These are phyloP conservation scores for Daboia siamensis DNA, from an alignment of 2,113 vertebrate genomes.

Conservation along the genomic window DNA sequence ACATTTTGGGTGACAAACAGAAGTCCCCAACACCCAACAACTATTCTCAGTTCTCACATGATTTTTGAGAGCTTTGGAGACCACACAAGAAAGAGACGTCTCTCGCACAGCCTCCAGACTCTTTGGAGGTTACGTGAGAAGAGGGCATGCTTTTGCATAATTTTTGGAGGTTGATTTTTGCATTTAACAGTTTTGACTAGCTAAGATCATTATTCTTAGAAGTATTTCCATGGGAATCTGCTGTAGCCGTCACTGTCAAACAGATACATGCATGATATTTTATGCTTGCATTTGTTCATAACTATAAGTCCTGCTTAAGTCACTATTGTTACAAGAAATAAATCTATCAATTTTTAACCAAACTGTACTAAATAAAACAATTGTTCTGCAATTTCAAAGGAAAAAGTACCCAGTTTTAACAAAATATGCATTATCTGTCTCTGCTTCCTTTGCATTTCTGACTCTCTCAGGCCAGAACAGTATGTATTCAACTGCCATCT, in stretches of 20 bases:
- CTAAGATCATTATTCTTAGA: not conserved
- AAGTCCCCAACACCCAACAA: no score
- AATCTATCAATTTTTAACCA: not conserved
- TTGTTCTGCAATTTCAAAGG: not conserved
- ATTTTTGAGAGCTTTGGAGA: no score
- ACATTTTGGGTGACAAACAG: no score
- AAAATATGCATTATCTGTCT: not conserved
- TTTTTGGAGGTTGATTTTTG: not conserved
- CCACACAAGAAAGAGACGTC: no score
- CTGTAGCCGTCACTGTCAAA: not conserved
- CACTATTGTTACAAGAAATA: not conserved
- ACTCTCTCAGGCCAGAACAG: not conserved
- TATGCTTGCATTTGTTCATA: not conserved
- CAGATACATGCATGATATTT: not conserved
- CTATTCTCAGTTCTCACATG: no score
- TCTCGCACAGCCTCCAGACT: no score
- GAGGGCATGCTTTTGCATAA: no score
- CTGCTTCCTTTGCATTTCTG: not conserved
- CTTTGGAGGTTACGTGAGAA: no score
- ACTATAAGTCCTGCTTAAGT: not conserved
- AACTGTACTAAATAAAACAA: not conserved
- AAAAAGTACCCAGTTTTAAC: not conserved
- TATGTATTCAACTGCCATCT: conserved; percentile 23
- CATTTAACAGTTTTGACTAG: not conserved
- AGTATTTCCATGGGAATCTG: not conserved